A percentile compares a stretch with the other conserved stretches of the same genome.
phyloP scores from a whole-genome alignment of 1,140 invertebrate genomes.

The Drosophila ananassae region DNA sequence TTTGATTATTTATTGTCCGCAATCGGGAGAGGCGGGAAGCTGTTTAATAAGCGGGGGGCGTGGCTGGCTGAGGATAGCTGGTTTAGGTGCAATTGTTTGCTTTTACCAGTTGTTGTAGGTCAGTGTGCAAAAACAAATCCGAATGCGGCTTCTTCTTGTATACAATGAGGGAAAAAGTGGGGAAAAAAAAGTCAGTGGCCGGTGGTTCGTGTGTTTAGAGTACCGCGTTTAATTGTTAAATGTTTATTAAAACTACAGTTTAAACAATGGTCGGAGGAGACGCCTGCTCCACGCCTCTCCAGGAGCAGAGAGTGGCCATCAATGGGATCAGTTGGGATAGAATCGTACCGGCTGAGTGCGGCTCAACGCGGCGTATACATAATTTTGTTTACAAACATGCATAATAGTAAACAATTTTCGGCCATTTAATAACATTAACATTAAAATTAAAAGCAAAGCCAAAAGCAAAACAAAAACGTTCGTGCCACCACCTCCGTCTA shows the following conservation, averaged over 20 bases:
- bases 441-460: constrained; percentile 70
- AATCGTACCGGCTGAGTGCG: constrained; percentile 30
- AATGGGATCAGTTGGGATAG: constrained; percentile 63
- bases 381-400: constrained; percentile 81
- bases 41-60: constrained; percentile 54
- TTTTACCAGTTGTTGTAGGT: constrained; percentile 77
- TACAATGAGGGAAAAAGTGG: constrained; percentile 38
- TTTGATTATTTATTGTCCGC: constrained; percentile 79
- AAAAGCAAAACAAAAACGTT: constrained; percentile 58
- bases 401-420: constrained; percentile 82
- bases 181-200: background rate
- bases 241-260: constrained; percentile 81
- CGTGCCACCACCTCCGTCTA: constrained; percentile 18
- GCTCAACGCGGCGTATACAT: constrained; percentile 73
- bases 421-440: constrained; percentile 83
- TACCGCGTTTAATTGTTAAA: constrained; percentile 79
- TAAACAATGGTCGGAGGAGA: constrained; percentile 65
- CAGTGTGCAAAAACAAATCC: constrained; percentile 82
- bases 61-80: background rate
- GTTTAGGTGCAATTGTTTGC: constrained; percentile 73
- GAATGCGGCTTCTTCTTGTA: constrained; percentile 64
- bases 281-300: background rate
- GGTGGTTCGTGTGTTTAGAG: constrained; percentile 70
- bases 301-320: constrained; percentile 31
- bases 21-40: constrained; percentile 25